These are phyloP conservation scores for Acleris laterana DNA, from an alignment of 2,888 invertebrate genomes.

Conservation along the genomic window DNA sequence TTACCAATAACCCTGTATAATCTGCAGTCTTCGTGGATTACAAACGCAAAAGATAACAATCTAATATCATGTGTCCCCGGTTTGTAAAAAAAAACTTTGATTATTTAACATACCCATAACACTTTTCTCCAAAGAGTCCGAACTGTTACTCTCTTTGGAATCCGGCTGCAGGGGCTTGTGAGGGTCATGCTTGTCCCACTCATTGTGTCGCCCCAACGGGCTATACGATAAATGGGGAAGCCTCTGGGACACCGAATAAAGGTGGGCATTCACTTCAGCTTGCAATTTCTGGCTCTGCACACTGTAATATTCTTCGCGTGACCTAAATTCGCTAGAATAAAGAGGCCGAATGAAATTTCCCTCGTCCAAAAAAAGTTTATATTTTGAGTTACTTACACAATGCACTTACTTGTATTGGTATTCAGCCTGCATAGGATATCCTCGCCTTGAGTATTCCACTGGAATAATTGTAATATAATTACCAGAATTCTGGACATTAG, in stretches of 20 bases:
- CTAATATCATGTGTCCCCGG: no score
- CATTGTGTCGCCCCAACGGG: conserved; percentile 76
- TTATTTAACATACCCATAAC: conserved; percentile 73
- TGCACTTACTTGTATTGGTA: conserved; percentile 83
- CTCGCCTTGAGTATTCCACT: conserved; percentile 83
- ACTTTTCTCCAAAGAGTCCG: conserved; percentile 80
- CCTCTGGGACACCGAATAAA: conserved; percentile 86
- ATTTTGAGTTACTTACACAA: neutral
- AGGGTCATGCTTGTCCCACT: conserved; percentile 80
- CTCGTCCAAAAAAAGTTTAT: neutral
- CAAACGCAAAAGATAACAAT: no score
- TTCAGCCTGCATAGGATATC: conserved; percentile 83
- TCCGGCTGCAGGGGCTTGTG: conserved; percentile 78
- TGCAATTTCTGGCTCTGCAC: conserved; percentile 80
- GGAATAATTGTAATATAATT: conserved; percentile 86
- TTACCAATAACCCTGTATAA: no score
- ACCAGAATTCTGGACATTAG: conserved; percentile 78
- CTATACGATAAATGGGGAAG: conserved; percentile 81
- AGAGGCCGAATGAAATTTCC: conserved; percentile 8
- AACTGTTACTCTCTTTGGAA: conserved; percentile 80
- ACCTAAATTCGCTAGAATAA: conserved; percentile 73
- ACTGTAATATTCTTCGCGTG: conserved; percentile 80
- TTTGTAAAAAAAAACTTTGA: no score
- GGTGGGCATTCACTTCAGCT: conserved; percentile 79
- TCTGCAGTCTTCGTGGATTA: no score